Evolutionary conservation across 2,888 invertebrate species (phyloP), one percentile per base, ranked within the genome.

Genomic region (Pachliopta kotzebuea): DNA sequence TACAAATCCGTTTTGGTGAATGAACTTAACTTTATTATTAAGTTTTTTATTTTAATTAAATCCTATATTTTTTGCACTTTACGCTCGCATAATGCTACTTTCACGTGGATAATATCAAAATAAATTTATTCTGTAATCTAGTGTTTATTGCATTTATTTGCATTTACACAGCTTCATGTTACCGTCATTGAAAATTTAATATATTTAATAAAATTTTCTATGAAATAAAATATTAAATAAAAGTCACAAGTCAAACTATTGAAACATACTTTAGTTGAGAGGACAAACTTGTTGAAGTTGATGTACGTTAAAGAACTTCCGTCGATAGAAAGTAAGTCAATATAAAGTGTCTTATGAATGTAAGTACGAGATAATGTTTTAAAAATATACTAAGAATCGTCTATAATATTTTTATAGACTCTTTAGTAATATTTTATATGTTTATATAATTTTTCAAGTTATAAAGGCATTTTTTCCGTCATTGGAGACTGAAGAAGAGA

Each of bases 1-100:
- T 24, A 63, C 4, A 54, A 63, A 58, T 59, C 54, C 50, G 59
- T 37, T 2, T 23, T 60, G 24, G 56, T 60, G 60, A 64, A 64
- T 64, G 37, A 60, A 64, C 37, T 58, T 52, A n/a, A 57, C 14
- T 49, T 20, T 55, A 24, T 55, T 55, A 52, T 9, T 21, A 23
- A 45, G 18, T n/a, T 45, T 18, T 18, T n/a, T 4, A 0, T 11
- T n/a, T 1, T 4, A n/a, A 45, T 1, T 4, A n/a, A 45, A n/a
- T 18, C 14, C n/a, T 1, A 11, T 21, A 14, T 23, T 52, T 52
- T 52, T 52, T 0, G 20, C 18, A 4, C 7, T 8, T 8, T 49
- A 14, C 49, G 1, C 6, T 52, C n/a, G 9, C 50, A 2, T 21
- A 52, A 52, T 21, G 11, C 21, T 7, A 0, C 50, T 21, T 21